Conservation (phyloP, 2,888 invertebrate genomes). For the Sinopyrophorus schimmeli region DNA sequence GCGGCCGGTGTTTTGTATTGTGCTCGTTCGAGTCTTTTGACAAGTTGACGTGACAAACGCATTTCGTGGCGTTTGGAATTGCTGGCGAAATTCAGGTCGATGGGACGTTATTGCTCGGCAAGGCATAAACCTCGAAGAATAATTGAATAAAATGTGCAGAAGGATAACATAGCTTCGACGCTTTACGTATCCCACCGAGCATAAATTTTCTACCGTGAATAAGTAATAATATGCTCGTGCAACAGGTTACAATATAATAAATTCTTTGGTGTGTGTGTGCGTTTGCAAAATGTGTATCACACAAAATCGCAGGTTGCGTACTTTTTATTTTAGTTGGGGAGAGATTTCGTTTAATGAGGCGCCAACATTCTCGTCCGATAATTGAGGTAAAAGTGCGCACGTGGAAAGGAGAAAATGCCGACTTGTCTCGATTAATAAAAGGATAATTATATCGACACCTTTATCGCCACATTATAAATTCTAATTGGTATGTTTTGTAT, state of each 20-base stretch:
- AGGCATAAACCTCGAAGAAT: slow-evolving; percentile 22
- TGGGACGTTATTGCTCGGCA: slow-evolving; percentile 16
- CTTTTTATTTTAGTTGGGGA: slow-evolving; percentile 21
- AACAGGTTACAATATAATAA: slow-evolving; percentile 32
- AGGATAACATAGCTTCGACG: slow-evolving; percentile 26
- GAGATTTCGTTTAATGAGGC: slow-evolving; percentile 26
- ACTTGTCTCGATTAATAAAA: slow-evolving; percentile 4
- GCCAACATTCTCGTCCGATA: slow-evolving; percentile 26
- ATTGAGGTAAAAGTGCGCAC: slow-evolving; percentile 28
- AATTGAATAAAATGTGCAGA: slow-evolving; percentile 27
- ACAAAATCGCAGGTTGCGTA: slow-evolving; percentile 28
- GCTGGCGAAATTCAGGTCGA: slow-evolving; percentile 20
- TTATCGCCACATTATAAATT: slow-evolving; percentile 19
- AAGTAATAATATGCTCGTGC: slow-evolving; percentile 31
- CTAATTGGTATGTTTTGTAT: slow-evolving; percentile 16
- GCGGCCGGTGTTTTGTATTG: too few species aligned
- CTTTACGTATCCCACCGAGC: slow-evolving; percentile 26
- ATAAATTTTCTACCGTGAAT: slow-evolving; percentile 30
- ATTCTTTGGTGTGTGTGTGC: slow-evolving; percentile 18
- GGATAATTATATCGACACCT: slow-evolving; percentile 14
- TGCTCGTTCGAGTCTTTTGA: too few species aligned
- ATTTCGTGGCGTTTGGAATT: slow-evolving; percentile 12
- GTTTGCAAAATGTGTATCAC: slow-evolving; percentile 29
- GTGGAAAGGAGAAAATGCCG: slow-evolving; percentile 24
- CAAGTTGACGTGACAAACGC: slow-evolving; percentile 24